These are phyloP conservation scores for Oryzias javanicus DNA, from an alignment of 2,113 vertebrate genomes.

Conservation along the genomic window DNA sequence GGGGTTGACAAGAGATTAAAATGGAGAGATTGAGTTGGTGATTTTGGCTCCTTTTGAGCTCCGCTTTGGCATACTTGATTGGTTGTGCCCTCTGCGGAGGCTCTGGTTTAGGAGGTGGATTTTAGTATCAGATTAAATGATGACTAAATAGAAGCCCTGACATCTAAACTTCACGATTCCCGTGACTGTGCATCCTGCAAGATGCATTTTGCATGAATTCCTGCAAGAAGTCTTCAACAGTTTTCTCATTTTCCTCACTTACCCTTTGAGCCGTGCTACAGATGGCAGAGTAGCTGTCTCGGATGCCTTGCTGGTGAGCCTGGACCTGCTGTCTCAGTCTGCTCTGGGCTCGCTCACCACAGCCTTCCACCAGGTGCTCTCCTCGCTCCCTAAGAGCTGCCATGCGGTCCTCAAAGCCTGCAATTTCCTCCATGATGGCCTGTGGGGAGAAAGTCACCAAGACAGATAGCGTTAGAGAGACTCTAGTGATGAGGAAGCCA, in stretches of 20 bases:
- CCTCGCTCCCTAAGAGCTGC: constrained; percentile 83
- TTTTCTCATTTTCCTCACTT: constrained; percentile 65
- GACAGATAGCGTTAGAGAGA: constrained; percentile 17
- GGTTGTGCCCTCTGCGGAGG: constrained; percentile 54
- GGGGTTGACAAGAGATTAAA: constrained; percentile 72
- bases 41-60: constrained; percentile 58
- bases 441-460: constrained; percentile 59
- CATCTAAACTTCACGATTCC: constrained; percentile 40
- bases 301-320: constrained; percentile 88
- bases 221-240: neutral
- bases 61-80: constrained; percentile 64
- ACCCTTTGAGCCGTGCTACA: constrained; percentile 96
- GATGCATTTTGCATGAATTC: neutral
- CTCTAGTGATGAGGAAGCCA: constrained; percentile 13
- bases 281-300: constrained; percentile 95
- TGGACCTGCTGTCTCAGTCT: constrained; percentile 89
- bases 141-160: constrained; percentile 57
- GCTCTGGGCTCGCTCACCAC: constrained; percentile 86
- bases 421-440: constrained; percentile 98
- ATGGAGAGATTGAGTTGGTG: constrained; percentile 64
- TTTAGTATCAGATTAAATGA: constrained; percentile 63
- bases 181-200: constrained; percentile 15
- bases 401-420: constrained; percentile 92
- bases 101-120: constrained; percentile 41
- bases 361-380: constrained; percentile 83